Evolutionary conservation across 2,113 vertebrate species (phyloP).

Genomic region (Stegostoma tigrinum): DNA sequence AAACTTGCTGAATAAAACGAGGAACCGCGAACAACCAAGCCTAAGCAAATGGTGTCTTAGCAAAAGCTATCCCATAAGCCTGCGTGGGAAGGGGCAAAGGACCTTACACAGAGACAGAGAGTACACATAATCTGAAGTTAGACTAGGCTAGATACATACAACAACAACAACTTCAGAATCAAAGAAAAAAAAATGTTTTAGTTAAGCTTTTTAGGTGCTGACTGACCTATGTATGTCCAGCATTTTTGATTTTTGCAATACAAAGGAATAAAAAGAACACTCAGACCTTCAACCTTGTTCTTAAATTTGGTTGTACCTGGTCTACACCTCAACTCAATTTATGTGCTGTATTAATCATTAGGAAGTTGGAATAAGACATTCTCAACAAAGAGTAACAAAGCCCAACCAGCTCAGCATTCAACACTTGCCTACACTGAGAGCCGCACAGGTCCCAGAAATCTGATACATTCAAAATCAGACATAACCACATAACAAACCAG

Average conservation of each 20-base stretch:
- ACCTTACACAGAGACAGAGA: too few relatives aligned
- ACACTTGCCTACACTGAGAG: neutral
- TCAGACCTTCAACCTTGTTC: neutral
- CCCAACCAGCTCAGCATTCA: neutral
- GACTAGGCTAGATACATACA: neutral
- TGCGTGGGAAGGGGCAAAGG: neutral
- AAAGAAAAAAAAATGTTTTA: neutral
- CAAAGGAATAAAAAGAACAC: neutral
- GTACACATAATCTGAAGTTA: too few relatives aligned
- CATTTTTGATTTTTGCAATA: neutral
- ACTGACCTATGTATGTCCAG: neutral
- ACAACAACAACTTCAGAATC: neutral
- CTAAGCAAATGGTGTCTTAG: neutral
- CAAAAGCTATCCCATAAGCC: neutral
- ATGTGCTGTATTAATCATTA: constrained; percentile 43
- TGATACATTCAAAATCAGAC: neutral
- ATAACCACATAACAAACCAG: neutral
- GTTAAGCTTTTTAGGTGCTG: neutral
- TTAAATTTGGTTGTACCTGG: neutral
- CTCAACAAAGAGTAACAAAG: neutral
- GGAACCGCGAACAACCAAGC: neutral
- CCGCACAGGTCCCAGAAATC: neutral
- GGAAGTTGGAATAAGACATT: neutral
- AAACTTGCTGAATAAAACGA: neutral
- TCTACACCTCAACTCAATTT: neutral